These are phyloP conservation scores for Lepidurus apus DNA, from an alignment of 1,140 invertebrate genomes.

Conservation along the genomic window DNA sequence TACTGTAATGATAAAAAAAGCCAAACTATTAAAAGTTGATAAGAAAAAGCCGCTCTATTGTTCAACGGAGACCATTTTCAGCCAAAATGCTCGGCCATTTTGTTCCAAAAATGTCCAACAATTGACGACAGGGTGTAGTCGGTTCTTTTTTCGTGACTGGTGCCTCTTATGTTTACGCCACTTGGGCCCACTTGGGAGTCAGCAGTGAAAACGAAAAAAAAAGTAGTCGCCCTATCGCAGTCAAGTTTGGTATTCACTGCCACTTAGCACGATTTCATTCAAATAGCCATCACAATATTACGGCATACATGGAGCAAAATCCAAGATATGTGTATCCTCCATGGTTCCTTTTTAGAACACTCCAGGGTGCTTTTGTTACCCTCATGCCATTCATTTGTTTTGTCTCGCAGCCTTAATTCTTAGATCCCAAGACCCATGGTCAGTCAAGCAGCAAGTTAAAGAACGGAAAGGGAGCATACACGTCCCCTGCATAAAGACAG, in stretches of 20 bases:
- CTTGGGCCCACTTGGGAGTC: slow-evolving; percentile 2
- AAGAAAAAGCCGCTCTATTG: too few relatives aligned
- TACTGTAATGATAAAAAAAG: too few relatives aligned
- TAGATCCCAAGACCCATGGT: not conserved
- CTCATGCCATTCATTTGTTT: slow-evolving; percentile 19
- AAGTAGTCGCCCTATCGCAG: not conserved
- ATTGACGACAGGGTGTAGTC: not conserved
- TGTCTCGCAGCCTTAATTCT: slow-evolving; percentile 11
- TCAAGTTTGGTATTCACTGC: slow-evolving; percentile 1
- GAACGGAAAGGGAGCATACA: not conserved
- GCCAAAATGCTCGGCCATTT: too few relatives aligned
- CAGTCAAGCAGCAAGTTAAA: slow-evolving; percentile 15
- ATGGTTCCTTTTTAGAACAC: not conserved
- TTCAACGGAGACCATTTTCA: too few relatives aligned
- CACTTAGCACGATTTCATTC: not conserved
- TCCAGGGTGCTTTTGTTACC: slow-evolving; percentile 19
- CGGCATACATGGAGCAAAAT: not conserved
- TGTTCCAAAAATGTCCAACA: not conserved
- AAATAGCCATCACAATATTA: not conserved
- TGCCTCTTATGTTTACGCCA: not conserved
- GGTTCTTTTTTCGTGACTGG: not conserved
- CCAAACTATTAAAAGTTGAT: too few relatives aligned
- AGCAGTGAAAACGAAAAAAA: not conserved
- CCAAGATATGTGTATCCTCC: slow-evolving; percentile 1
- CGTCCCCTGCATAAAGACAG: not conserved